A percentile compares a stretch with the other conserved stretches of the same genome.
Evolutionary conservation across 2,113 vertebrate species (phyloP).

Genomic region (Tupaia chinensis): DNA sequence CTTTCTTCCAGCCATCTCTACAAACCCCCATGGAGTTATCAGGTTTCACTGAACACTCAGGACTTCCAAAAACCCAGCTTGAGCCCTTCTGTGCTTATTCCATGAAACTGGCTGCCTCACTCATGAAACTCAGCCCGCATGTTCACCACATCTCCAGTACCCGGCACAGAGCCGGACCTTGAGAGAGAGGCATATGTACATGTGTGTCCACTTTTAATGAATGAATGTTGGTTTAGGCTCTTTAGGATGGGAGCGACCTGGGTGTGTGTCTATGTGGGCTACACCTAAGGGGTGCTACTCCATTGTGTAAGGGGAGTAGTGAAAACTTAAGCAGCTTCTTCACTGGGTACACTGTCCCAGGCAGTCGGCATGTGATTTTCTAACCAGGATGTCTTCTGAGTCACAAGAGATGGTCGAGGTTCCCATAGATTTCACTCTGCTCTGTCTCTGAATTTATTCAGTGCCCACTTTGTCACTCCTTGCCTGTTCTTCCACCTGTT

Average conservation of each 20-base stretch:
- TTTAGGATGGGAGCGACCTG: background rate
- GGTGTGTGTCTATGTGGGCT: background rate
- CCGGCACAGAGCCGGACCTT: background rate
- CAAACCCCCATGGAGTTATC: background rate
- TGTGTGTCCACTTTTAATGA: background rate
- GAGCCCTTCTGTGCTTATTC: background rate
- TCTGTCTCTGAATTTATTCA: background rate
- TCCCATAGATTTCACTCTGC: background rate
- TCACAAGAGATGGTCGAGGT: background rate
- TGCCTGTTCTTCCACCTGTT: background rate
- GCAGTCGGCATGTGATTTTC: background rate
- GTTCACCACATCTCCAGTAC: background rate
- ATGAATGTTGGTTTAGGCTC: background rate
- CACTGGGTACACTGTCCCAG: too few relatives aligned
- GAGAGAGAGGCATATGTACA: too few relatives aligned
- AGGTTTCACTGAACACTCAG: background rate
- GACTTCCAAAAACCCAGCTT: constrained; percentile 1
- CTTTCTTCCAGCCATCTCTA: background rate
- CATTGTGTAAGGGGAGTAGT: background rate
- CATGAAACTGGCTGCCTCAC: background rate
- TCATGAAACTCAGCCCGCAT: background rate
- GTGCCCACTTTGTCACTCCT: too few relatives aligned
- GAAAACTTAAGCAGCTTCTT: background rate
- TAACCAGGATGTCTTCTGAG: background rate
- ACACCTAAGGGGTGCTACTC: background rate